Conservation (phyloP, 2,888 invertebrate species). For the Phymatocera aterrima region DNA sequence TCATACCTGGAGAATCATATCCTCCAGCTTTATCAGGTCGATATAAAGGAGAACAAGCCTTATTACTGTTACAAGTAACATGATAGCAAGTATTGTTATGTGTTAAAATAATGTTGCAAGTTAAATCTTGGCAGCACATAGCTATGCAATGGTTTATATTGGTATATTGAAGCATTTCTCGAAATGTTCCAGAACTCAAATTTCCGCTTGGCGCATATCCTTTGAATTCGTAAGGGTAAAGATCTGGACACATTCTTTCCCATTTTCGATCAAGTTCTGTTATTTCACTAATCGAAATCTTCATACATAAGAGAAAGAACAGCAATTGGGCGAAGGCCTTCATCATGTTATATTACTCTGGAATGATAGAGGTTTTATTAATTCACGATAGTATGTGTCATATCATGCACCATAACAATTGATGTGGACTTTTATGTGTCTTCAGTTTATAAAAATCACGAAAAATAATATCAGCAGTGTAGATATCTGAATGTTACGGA, state of each 20-base stretch:
- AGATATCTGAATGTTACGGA: no score
- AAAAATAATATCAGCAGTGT: no score
- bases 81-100: slow-evolving; percentile 87
- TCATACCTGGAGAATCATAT: slow-evolving; percentile 82
- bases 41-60: slow-evolving; percentile 83
- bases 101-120: slow-evolving; percentile 89
- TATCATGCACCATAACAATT: background rate
- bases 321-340: slow-evolving; percentile 66
- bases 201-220: slow-evolving; percentile 79
- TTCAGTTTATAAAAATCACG: no score
- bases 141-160: slow-evolving; percentile 81
- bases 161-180: slow-evolving; percentile 76
- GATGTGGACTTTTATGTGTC: no score
- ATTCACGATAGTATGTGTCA: no score
- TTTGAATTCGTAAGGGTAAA: slow-evolving; percentile 78
- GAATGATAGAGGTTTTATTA: slow-evolving; percentile 62
- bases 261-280: slow-evolving; percentile 61
- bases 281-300: slow-evolving; percentile 55
- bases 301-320: slow-evolving; percentile 10
- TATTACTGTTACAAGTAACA: slow-evolving; percentile 83
- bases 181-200: slow-evolving; percentile 77
- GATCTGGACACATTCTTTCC: slow-evolving; percentile 77
- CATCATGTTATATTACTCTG: slow-evolving; percentile 67
- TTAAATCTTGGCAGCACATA: slow-evolving; percentile 81
- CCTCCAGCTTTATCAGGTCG: slow-evolving; percentile 77